These are phyloP conservation scores for Ivindomyrus marchei DNA, from an alignment of 2,113 vertebrate genomes.

Conservation along the genomic window DNA sequence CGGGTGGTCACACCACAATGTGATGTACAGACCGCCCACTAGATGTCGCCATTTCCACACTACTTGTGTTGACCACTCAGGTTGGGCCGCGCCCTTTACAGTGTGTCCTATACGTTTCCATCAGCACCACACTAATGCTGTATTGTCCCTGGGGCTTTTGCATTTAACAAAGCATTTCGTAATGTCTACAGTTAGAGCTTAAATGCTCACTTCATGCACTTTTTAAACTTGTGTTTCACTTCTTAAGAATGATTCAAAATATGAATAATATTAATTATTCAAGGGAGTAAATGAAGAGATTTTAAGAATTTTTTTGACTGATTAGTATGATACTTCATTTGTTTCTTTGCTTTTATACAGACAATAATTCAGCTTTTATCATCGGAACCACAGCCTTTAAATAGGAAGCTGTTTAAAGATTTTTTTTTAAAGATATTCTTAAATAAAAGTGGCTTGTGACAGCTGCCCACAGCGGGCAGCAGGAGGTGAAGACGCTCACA, in stretches of 20 bases:
- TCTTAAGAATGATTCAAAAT: not conserved
- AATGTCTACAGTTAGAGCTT: not conserved
- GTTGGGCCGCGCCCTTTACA: not conserved
- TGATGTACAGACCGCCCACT: slow-evolving; percentile 34
- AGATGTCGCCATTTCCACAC: slow-evolving; percentile 47
- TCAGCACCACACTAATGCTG: not conserved
- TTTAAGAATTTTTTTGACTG: not conserved
- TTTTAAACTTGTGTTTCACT: not conserved
- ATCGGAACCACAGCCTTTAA: not conserved
- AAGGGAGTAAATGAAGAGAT: not conserved
- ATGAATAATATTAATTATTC: not conserved
- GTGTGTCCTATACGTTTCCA: not conserved
- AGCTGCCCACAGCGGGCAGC: not conserved
- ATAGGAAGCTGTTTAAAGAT: not conserved
- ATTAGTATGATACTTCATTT: not conserved
- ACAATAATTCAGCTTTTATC: not conserved
- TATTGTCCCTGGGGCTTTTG: not conserved
- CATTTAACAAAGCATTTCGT: not conserved
- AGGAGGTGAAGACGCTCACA: not conserved
- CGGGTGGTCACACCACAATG: not conserved
- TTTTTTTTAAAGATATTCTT: not conserved
- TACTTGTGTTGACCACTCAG: not conserved
- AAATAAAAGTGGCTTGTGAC: not conserved
- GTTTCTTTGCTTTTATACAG: not conserved
- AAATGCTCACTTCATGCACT: not conserved